These are phyloP conservation scores for Lontra canadensis DNA, from an alignment of 2,113 vertebrate species.

Conservation along the genomic window DNA sequence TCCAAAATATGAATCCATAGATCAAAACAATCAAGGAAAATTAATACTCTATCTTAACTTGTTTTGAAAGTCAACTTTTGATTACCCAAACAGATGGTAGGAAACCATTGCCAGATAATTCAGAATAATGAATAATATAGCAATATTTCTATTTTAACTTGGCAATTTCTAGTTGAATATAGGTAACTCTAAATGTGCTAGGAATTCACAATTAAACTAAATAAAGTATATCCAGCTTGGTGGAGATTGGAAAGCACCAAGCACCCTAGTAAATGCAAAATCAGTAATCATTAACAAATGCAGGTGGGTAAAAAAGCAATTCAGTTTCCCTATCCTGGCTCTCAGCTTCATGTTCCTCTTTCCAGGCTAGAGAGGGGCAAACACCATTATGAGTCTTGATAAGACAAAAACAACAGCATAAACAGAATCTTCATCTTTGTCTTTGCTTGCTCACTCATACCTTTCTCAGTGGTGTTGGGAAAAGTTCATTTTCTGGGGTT, in stretches of 20 bases:
- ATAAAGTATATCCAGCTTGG: neutral
- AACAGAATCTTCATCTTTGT: neutral
- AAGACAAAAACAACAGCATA: neutral
- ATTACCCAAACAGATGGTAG: conserved; percentile 37
- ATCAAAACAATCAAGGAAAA: conserved; percentile 38
- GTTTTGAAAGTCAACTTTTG: conserved; percentile 26
- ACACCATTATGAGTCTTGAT: neutral
- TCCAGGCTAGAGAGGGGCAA: neutral
- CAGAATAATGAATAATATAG: conserved; percentile 30
- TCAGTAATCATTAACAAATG: neutral
- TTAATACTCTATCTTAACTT: conserved; percentile 19
- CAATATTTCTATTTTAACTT: conserved; percentile 43
- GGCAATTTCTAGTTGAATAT: conserved; percentile 35
- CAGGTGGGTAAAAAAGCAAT: neutral
- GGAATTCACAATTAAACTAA: conserved; percentile 35
- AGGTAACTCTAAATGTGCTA: neutral
- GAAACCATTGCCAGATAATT: conserved; percentile 48
- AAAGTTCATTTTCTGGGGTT: neutral
- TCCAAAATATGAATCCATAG: neutral
- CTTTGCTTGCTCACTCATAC: neutral
- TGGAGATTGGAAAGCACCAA: neutral
- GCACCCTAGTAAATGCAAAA: neutral
- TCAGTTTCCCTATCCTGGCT: neutral
- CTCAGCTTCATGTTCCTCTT: neutral
- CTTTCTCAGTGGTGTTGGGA: neutral